A percentile compares a stretch with the other conserved stretches of the same genome.
These are phyloP conservation scores for Cosmia pyralina DNA, from an alignment of 2,888 invertebrate species.

Conservation along the genomic window DNA sequence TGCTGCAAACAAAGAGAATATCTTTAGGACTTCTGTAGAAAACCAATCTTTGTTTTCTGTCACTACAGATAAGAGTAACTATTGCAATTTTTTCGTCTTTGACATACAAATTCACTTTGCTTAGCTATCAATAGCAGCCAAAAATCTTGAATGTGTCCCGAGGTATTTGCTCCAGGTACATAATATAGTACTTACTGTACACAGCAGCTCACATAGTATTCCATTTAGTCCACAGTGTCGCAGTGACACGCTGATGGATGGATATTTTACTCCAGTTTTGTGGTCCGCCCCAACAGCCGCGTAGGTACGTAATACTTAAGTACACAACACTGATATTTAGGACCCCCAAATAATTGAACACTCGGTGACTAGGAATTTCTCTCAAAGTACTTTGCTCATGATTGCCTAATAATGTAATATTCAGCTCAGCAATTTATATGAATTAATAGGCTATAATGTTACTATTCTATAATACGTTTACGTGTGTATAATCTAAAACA, in stretches of 20 bases:
- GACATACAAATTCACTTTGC: constrained; percentile 40
- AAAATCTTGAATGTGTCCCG: constrained; percentile 45
- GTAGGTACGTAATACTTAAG: constrained; percentile 22
- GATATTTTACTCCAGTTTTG: constrained; percentile 55
- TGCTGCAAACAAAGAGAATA: constrained; percentile 28
- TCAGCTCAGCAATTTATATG: constrained; percentile 37
- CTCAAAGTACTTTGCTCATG: constrained; percentile 25
- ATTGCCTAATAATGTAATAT: constrained; percentile 43
- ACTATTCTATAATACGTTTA: constrained; percentile 22
- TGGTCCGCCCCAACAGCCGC: constrained; percentile 38
- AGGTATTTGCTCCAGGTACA: constrained; percentile 27
- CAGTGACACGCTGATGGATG: constrained; percentile 62
- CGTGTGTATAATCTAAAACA: constrained; percentile 17
- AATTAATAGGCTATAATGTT: constrained; percentile 33
- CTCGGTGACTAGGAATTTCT: constrained; percentile 33
- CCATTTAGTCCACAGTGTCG: constrained; percentile 50
- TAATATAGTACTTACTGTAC: constrained; percentile 29
- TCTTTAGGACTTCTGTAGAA: constrained; percentile 2
- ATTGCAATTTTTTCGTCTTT: constrained; percentile 20
- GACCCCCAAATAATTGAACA: constrained; percentile 41
- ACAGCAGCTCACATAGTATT: constrained; percentile 42
- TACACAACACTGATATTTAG: constrained; percentile 39
- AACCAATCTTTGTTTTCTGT: constrained; percentile 8
- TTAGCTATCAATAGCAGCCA: constrained; percentile 27
- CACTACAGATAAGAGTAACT: constrained; percentile 11